A percentile compares a stretch with the other conserved stretches of the same genome.
phyloP scores from a whole-genome alignment of 2,888 invertebrate genomes.

The Toxonevra muliebris region DNA sequence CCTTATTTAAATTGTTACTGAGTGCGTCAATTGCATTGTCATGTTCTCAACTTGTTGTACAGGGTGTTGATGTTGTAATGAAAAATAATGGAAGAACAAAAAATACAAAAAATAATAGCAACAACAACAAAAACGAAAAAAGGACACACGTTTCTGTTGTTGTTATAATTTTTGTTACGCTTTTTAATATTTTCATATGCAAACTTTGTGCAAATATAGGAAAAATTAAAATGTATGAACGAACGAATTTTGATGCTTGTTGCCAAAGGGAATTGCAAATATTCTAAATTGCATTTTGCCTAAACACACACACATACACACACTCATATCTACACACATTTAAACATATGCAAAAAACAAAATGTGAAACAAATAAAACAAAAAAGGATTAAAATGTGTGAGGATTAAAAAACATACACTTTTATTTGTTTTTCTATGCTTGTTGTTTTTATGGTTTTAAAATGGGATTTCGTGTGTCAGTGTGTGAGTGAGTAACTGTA shows the following conservation, averaged over 20 bases:
- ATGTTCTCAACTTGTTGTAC: constrained; percentile 58
- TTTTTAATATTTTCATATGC: constrained; percentile 28
- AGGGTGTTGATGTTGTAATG: constrained; percentile 57
- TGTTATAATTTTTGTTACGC: constrained; percentile 5
- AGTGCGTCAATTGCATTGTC: constrained; percentile 55
- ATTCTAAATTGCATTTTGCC: constrained; percentile 31
- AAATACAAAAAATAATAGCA: constrained; percentile 38
- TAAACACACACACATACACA: constrained; percentile 1
- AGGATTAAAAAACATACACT: constrained; percentile 28
- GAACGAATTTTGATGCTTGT: background rate
- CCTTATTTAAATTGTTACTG: too few species aligned
- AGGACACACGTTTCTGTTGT: background rate
- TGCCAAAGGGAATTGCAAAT: constrained; percentile 34
- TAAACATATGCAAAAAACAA: background rate
- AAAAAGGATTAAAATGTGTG: constrained; percentile 34
- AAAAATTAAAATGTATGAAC: background rate
- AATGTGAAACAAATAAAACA: background rate
- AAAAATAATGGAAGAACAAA: constrained; percentile 47
- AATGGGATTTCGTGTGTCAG: constrained; percentile 41
- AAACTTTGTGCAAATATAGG: background rate
- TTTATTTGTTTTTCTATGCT: constrained; percentile 44
- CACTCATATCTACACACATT: constrained; percentile 9
- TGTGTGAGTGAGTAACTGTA: background rate
- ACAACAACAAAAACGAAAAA: background rate
- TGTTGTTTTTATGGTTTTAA: constrained; percentile 58